Percentiles rank a stretch among this genome's conserved stretches.
Conservation (phyloP, 2,888 invertebrate genomes). For the Chymomyza caudatula region DNA sequence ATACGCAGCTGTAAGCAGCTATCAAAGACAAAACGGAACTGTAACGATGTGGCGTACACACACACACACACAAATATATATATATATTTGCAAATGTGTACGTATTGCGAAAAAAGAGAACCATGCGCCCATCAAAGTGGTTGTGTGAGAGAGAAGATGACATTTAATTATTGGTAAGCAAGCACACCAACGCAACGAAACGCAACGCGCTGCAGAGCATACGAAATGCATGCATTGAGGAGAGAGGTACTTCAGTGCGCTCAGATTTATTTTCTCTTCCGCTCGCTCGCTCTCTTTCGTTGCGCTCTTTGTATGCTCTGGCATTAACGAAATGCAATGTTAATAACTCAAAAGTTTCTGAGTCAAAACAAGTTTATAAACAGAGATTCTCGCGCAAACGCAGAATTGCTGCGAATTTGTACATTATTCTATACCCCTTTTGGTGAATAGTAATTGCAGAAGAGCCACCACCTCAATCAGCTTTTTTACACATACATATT, state of each 20-base stretch:
- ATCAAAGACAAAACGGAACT: conserved; percentile 7
- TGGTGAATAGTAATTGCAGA: background rate
- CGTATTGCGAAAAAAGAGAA: background rate
- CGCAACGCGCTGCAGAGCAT: background rate
- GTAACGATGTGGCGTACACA: conserved; percentile 1
- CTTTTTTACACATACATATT: background rate
- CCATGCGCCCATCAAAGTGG: background rate
- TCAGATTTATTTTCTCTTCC: background rate
- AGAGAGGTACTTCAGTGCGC: conserved; percentile 12
- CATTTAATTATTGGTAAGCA: background rate
- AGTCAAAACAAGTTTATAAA: conserved; percentile 26
- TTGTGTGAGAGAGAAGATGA: conserved; percentile 6
- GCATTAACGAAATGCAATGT: conserved; percentile 20
- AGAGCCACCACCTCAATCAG: background rate
- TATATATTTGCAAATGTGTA: background rate
- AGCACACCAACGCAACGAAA: too few relatives aligned
- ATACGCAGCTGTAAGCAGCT: conserved; percentile 1
- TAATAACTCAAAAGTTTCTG: too few relatives aligned
- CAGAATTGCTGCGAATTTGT: background rate
- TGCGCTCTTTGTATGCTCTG: conserved; percentile 6
- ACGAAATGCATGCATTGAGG: background rate
- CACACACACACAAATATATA: background rate
- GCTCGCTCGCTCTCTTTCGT: background rate
- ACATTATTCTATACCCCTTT: background rate
- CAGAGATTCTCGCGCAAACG: background rate